Conservation (phyloP, 1,140 invertebrate genomes). For the Eurytemora carolleeae region DNA sequence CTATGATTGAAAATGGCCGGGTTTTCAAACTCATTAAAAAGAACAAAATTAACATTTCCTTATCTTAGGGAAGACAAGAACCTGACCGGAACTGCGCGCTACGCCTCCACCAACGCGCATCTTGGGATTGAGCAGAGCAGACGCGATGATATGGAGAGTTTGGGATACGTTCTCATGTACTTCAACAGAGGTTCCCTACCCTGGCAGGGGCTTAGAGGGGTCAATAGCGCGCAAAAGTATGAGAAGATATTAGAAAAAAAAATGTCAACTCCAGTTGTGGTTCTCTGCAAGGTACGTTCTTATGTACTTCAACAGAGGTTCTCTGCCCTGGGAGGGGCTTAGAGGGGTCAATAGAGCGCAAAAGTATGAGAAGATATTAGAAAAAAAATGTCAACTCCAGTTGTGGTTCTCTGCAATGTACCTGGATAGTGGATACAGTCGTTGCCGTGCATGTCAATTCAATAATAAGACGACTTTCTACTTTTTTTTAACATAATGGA, state of each 20-base stretch:
- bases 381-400: slow-evolving; percentile 44
- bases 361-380: slow-evolving; percentile 44
- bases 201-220: slow-evolving; percentile 40
- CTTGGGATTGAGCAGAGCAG: slow-evolving; percentile 33
- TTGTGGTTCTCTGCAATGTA: slow-evolving; percentile 36
- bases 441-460: too few species aligned
- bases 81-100: slow-evolving; percentile 40
- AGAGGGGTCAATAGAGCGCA: slow-evolving; percentile 40
- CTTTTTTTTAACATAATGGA: too few species aligned
- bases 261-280: slow-evolving; percentile 42
- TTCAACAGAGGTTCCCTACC: slow-evolving; percentile 40
- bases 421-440: too few species aligned
- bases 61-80: slow-evolving; percentile 36
- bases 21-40: too few species aligned
- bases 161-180: slow-evolving; percentile 45
- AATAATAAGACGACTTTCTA: too few species aligned
- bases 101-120: slow-evolving; percentile 43
- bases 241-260: slow-evolving; percentile 44
- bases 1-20: too few species aligned
- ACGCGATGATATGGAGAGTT: slow-evolving; percentile 40
- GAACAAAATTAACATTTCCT: too few species aligned
- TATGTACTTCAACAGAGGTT: too few species aligned
- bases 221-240: slow-evolving; percentile 42
- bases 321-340: too few species aligned
- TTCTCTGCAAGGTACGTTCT: slow-evolving; percentile 33